These are phyloP conservation scores for Philereme transversata DNA, from an alignment of 2,888 invertebrate species.

Conservation along the genomic window DNA sequence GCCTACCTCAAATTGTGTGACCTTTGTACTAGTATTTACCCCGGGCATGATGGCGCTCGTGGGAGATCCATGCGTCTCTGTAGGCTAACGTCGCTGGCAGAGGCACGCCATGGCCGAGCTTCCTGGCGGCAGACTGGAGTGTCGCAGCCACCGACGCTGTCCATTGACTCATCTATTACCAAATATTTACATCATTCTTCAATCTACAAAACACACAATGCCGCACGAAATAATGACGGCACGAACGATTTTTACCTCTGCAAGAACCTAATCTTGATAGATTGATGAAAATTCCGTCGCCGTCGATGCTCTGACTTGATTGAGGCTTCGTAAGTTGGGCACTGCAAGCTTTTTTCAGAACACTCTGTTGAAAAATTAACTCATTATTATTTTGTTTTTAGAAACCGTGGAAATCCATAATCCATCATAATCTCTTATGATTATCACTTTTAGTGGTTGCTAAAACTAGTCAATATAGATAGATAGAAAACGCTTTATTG, in stretches of 20 bases:
- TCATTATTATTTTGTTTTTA: too few species aligned
- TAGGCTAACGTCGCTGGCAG: constrained; percentile 62
- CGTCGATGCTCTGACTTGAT: constrained; percentile 66
- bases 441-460: too few species aligned
- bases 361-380: constrained; percentile 48
- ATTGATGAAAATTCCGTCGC: constrained; percentile 70
- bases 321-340: constrained; percentile 68
- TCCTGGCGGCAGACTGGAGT: constrained; percentile 45
- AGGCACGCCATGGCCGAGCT: constrained; percentile 57
- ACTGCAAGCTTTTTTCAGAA: constrained; percentile 69
- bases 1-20: too few species aligned
- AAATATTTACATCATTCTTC: constrained; percentile 1
- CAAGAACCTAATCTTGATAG: constrained; percentile 59
- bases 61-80: constrained; percentile 51
- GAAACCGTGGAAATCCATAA: too few species aligned
- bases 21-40: constrained; percentile 42
- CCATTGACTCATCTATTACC: constrained; percentile 58
- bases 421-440: too few species aligned
- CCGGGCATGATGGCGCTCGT: constrained; percentile 63
- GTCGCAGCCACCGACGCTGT: constrained; percentile 59
- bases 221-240: not conserved
- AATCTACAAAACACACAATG: not conserved
- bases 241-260: constrained; percentile 52
- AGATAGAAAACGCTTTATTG: too few species aligned
- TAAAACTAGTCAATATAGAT: too few species aligned